phyloP scores from a whole-genome alignment of 2,888 invertebrate species.

The Cataglyphis altisquamis region DNA sequence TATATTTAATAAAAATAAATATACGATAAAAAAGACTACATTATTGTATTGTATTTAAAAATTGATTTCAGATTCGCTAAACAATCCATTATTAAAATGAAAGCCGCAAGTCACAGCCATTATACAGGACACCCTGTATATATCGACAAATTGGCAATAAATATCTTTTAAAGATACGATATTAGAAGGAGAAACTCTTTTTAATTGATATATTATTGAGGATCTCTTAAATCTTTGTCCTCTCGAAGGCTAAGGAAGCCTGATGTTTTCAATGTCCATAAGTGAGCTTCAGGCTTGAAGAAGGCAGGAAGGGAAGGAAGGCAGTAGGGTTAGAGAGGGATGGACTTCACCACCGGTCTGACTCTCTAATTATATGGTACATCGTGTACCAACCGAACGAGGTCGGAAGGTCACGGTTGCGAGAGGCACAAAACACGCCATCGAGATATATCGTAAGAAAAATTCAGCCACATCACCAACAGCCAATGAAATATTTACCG shows the following conservation, averaged over 20 bases:
- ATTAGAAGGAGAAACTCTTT: neutral
- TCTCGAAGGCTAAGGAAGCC: constrained; percentile 55
- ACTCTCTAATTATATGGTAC: constrained; percentile 85
- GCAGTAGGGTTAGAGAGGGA: constrained; percentile 46
- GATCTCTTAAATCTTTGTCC: constrained; percentile 54
- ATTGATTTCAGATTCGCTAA: neutral
- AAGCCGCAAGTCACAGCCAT: neutral
- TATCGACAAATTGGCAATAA: neutral
- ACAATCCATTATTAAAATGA: neutral
- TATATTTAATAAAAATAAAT: neutral
- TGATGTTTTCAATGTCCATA: constrained; percentile 50
- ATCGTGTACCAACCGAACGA: constrained; percentile 76
- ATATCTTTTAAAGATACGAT: neutral
- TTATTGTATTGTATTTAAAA: neutral
- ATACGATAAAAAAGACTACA: neutral
- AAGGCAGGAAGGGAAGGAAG: constrained; percentile 46
- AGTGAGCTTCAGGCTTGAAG: constrained; percentile 64
- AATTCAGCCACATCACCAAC: constrained; percentile 60
- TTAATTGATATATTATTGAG: constrained; percentile 70
- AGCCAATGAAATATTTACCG: constrained; percentile 72
- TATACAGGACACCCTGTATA: neutral
- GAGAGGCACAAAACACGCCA: constrained; percentile 77
- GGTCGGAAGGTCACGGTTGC: constrained; percentile 73
- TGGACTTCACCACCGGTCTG: constrained; percentile 74
- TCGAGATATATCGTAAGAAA: constrained; percentile 77